Evolutionary conservation across 2,113 vertebrate species (phyloP).

Genomic region (Ctenomys sociabilis): DNA sequence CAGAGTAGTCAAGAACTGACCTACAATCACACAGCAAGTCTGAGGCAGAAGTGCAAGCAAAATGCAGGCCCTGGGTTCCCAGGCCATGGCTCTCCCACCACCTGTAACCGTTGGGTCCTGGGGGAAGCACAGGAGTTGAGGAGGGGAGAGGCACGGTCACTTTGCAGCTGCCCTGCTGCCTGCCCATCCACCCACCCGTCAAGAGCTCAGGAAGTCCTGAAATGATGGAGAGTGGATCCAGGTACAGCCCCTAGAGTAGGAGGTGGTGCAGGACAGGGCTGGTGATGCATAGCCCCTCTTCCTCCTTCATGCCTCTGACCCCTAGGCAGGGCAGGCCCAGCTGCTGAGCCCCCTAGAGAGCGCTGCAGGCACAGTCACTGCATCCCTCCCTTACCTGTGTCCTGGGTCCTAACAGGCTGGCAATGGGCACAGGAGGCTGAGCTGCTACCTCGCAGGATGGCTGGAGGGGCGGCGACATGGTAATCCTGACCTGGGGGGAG

Average conservation of each 20-base stretch:
- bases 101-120: background rate
- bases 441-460: background rate
- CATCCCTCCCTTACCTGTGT: conserved; percentile 48
- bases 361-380: rapidly evolving
- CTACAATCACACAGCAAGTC: background rate
- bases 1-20: background rate
- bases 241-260: background rate
- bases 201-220: background rate
- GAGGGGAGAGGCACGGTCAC: background rate
- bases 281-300: background rate
- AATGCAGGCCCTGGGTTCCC: background rate
- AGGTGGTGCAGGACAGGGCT: too few species aligned
- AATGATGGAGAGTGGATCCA: background rate
- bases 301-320: rapidly evolving
- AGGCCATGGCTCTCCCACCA: background rate
- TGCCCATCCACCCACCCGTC: too few species aligned
- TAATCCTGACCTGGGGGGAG: conserved; percentile 79
- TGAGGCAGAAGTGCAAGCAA: background rate
- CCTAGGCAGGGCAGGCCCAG: background rate
- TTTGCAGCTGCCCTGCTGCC: background rate
- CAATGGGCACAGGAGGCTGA: conserved; percentile 62
- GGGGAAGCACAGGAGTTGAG: background rate
- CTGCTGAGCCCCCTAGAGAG: too few species aligned
- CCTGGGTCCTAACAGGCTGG: background rate
- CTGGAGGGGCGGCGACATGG: background rate